phyloP scores from a whole-genome alignment of 2,113 vertebrate genomes.

The rabbit (Oryctolagus cuniculus) region DNA sequence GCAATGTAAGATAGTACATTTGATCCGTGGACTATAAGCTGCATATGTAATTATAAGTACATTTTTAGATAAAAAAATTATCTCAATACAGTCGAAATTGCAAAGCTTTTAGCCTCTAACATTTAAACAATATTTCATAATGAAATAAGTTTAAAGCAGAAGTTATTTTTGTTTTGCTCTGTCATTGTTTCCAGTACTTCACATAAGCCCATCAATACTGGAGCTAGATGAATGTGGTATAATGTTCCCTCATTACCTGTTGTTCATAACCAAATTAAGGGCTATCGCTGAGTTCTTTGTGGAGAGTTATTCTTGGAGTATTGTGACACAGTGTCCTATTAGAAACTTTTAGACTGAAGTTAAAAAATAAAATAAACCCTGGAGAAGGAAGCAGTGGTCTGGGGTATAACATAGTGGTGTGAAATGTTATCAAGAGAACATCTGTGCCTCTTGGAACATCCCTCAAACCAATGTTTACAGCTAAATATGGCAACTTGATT shows the following conservation, averaged over 20 bases:
- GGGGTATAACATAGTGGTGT: constrained; percentile 47
- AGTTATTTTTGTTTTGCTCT: constrained; percentile 20
- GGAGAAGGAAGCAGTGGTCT: constrained; percentile 73
- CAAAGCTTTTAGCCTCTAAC: neutral
- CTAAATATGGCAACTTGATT: constrained; percentile 75
- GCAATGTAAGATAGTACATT: neutral
- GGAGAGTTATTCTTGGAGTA: constrained; percentile 66
- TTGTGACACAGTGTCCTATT: constrained; percentile 67
- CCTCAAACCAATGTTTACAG: constrained; percentile 70
- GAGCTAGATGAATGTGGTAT: neutral
- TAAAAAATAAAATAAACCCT: constrained; percentile 79
- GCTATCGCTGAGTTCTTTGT: constrained; percentile 23
- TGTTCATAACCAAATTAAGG: neutral
- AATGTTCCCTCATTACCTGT: neutral
- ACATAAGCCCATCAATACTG: neutral
- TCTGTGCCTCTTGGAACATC: constrained; percentile 77
- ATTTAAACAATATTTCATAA: constrained; percentile 9
- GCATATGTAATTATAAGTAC: neutral
- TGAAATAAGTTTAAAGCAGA: neutral
- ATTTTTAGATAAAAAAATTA: constrained; percentile 20
- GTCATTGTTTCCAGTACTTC: neutral
- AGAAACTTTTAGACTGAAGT: constrained; percentile 68
- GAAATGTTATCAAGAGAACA: constrained; percentile 79
- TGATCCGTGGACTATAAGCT: neutral
- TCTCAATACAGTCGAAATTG: neutral